Evolutionary conservation across 2,113 vertebrate genomes (phyloP), one percentile per base, ranked within the genome.

Genomic region (Bubo scandiacus): DNA sequence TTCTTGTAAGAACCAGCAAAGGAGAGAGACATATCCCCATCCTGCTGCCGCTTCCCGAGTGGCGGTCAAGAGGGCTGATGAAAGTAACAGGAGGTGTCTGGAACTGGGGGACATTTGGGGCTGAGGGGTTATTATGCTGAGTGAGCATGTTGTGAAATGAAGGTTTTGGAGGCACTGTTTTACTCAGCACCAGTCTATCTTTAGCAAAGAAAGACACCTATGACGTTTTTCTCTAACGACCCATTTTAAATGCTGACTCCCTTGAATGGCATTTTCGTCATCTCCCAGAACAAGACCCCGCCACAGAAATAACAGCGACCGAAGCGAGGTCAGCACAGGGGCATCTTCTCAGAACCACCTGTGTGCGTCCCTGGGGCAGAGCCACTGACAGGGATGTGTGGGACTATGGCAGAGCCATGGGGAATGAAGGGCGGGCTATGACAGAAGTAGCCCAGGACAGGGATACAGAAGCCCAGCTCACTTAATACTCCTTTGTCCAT

Each of bases 101-200:
- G 54, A 47, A 11, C 54, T 3, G 26, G 25, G 36, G 36, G 54
- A 11, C 6, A 15, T 10, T n/a, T 55, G n/a, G 52, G 85, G 52
- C 67, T 1, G 4, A 54, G 65, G 51, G 52, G 30, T 77, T 34
- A 36, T 90, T 77, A 0, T 34, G 95, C 89, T 96, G 95, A 97
- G 80, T 2, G 58, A 90, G 80, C 66, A 18, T n/a, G 62, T 94
- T 87, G 90, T 92, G 97, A 97, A 95, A 97, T 49, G 82, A 96
- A 88, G 91, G 75, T 20, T 95, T 88, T 88, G 58, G 72, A 94
- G 90, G 92, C 67, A 52, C 94, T 38, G n/a, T 97, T 97, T 97
- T 97, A 97, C 97, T 97, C 97, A 97, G 94, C 84, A 30, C 62
- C 52, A 5, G 81, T 74, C 95, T 97, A 96, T 97, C 97, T 97